Conservation (phyloP, 2,113 vertebrate species). For the Pachyramphus minor region DNA sequence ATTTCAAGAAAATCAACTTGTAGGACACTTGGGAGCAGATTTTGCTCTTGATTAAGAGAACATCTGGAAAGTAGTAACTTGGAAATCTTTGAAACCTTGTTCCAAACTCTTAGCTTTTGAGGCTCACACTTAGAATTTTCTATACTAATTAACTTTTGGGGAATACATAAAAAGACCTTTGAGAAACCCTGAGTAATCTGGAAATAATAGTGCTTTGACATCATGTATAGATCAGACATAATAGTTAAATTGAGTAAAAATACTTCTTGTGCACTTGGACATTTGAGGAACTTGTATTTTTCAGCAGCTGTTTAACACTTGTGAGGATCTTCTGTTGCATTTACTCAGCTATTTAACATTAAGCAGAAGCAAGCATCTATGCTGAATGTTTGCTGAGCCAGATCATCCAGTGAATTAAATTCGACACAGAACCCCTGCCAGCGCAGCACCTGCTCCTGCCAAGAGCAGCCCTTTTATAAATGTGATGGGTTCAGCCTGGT, state of each 20-base stretch:
- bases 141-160: neutral
- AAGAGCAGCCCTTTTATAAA: constrained; percentile 8
- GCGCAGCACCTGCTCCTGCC: constrained; percentile 14
- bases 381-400: neutral
- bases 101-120: neutral
- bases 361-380: neutral
- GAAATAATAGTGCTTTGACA: neutral
- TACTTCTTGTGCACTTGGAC: neutral
- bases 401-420: constrained; percentile 44
- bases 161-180: neutral
- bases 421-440: neutral
- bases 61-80: neutral
- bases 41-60: neutral
- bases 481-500: neutral
- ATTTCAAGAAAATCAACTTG: neutral
- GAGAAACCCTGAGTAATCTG: neutral
- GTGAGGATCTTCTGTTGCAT: neutral
- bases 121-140: neutral
- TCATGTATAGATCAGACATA: neutral
- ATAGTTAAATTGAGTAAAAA: neutral
- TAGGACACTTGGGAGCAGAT: neutral
- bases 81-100: neutral
- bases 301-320: neutral
- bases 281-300: neutral
- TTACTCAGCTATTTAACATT: neutral